A percentile compares a stretch with the other conserved stretches of the same genome.
These are phyloP conservation scores for Eptesicus fuscus DNA, from an alignment of 2,113 vertebrate genomes.

Conservation along the genomic window DNA sequence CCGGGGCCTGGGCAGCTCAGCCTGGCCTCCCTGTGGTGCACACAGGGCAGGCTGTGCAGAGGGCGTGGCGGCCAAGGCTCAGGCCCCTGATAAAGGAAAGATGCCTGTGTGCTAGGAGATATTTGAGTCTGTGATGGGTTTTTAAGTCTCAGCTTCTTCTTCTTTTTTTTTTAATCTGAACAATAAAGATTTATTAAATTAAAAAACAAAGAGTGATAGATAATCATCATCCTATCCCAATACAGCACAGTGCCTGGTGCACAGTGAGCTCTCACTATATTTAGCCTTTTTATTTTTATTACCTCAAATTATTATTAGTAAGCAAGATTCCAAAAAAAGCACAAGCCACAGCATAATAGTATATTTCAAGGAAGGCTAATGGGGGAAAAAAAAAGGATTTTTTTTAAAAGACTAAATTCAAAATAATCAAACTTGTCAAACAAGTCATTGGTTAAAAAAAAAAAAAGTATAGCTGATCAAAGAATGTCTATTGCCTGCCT, in stretches of 20 bases:
- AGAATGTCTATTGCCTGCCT: not conserved
- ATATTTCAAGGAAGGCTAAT: not conserved
- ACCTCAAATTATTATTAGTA: not conserved
- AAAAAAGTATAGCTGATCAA: not conserved
- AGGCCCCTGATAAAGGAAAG: not conserved
- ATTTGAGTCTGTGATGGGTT: not conserved
- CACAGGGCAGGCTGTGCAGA: not conserved
- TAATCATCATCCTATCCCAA: not conserved
- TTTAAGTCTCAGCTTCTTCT: not conserved
- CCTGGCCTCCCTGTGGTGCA: not conserved
- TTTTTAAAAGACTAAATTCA: not conserved
- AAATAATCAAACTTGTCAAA: not conserved
- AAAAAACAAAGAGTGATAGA: not conserved
- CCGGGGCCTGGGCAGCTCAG: not conserved
- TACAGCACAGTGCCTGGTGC: not conserved
- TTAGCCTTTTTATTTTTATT: slow-evolving; percentile 6
- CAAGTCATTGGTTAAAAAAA: not conserved
- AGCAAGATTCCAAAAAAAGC: not conserved
- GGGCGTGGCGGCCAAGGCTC: not conserved
- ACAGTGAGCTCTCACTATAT: not conserved
- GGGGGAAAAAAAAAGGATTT: not conserved
- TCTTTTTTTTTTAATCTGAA: too few species aligned
- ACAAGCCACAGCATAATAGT: not conserved
- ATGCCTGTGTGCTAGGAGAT: not conserved
- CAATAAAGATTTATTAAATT: too few species aligned